These are phyloP conservation scores for Dermatophagoides farinae DNA, from an alignment of 1,140 invertebrate species.

Conservation along the genomic window DNA sequence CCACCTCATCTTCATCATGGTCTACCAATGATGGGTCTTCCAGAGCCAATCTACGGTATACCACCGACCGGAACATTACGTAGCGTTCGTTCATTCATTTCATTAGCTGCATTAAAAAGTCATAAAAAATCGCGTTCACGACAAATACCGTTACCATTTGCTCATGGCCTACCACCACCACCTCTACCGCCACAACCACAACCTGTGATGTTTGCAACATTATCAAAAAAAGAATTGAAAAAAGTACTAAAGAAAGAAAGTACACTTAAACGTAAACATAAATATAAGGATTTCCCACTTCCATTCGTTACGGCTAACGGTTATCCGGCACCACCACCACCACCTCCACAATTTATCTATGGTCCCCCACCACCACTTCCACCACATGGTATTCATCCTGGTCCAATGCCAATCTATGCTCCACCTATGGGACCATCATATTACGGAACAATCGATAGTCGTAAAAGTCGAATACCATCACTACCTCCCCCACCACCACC, in stretches of 20 bases:
- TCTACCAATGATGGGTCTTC: conserved; percentile 4
- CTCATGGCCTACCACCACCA: conserved; percentile 20
- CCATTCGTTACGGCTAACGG: not conserved
- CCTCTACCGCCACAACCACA: conserved; percentile 17
- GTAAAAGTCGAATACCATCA: conserved; percentile 6
- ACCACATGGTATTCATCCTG: conserved; percentile 17
- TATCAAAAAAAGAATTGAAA: conserved; percentile 10
- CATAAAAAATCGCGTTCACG: conserved; percentile 50
- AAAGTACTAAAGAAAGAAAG: conserved; percentile 11
- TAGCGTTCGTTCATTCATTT: conserved; percentile 36
- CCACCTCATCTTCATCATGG: too few species aligned
- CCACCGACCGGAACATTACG: conserved; percentile 38
- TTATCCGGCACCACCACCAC: not conserved
- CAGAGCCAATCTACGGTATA: conserved; percentile 14
- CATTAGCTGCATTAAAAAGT: conserved; percentile 17
- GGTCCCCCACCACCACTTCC: conserved; percentile 17
- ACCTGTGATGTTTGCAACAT: conserved; percentile 15
- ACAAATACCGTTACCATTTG: conserved; percentile 28
- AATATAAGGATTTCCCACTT: not conserved
- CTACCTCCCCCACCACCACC: conserved; percentile 2
- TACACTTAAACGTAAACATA: conserved; percentile 10
- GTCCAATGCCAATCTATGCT: conserved; percentile 10
- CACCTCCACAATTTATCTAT: not conserved
- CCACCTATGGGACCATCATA: conserved; percentile 21
- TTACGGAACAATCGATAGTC: conserved; percentile 11